Evolutionary conservation across 2,113 vertebrate species (phyloP), one percentile per base, ranked within the genome.

Genomic region (Spermophilus dauricus): DNA sequence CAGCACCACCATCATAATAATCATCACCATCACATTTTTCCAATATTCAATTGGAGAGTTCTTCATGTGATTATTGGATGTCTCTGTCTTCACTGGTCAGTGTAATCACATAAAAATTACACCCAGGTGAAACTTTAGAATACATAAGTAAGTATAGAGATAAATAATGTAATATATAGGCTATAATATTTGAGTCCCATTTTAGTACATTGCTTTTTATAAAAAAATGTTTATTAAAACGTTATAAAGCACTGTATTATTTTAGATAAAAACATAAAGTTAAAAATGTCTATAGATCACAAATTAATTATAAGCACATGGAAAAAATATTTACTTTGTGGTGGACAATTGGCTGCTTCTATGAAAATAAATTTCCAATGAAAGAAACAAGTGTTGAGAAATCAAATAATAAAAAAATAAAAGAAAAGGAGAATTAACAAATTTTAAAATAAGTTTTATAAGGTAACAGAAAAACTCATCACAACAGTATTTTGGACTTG

Each of bases 301-400:
- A 94, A 56, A 94, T 6, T 48, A 67, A 69, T 91, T n/a, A 53
- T 8, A 45, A 53, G 20, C 6, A 73, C 67, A 14, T 76, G 73
- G 18, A 63, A 8, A 95, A 82, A 42, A 10, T 58, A 58, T 89
- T 96, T 87, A 48, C 48, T 18, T 56, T 34, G 9, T 42, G 28
- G 5, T 58, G 86, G 42, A 92, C 11, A 75, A 32, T 58, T 84
- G 58, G 2, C 37, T 84, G 39, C 12, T 63, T 82, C n/a, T 53
- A 20, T 89, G 45, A 92, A 91, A 85, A 84, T 80, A n/a, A 85
- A 86, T 94, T 77, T 95, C 58, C 80, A 86, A 51, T 67, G 37
- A 39, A 85, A 63, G 28, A 72, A 92, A 39, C 87, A 65, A 72
- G 81, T 42, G 45, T 56, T 89, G 63, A 92, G 7, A 86, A 69